These are phyloP conservation scores for Dicentrarchus labrax DNA, from an alignment of 2,113 vertebrate species.

Conservation along the genomic window DNA sequence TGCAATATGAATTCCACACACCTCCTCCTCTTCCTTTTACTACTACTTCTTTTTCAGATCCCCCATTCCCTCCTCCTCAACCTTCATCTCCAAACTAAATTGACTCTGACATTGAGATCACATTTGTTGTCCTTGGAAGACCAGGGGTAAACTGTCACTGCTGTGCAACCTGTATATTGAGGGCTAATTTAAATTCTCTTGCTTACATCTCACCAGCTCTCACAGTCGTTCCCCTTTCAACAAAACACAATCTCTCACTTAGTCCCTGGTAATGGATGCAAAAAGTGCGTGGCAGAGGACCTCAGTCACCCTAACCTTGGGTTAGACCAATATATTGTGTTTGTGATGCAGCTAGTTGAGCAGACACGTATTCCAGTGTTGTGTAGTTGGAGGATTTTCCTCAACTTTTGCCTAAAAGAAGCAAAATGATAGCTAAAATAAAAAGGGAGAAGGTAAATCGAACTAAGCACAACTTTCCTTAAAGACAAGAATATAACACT, in stretches of 20 bases:
- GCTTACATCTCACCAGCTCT: conserved; percentile 37
- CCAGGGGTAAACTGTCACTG: conserved; percentile 41
- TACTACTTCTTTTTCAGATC: conserved; percentile 16
- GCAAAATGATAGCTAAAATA: too few species aligned
- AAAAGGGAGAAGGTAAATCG: too few species aligned
- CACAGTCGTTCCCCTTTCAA: conserved; percentile 56
- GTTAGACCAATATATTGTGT: conserved; percentile 12
- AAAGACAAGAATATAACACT: background rate
- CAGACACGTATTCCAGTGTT: background rate
- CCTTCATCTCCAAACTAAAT: conserved; percentile 44
- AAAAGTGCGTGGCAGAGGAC: background rate
- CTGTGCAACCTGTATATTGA: conserved; percentile 23
- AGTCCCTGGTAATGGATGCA: conserved; percentile 52
- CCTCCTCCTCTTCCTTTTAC: conserved; percentile 25
- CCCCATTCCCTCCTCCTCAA: background rate
- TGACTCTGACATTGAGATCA: conserved; percentile 67
- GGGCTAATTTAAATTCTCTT: conserved; percentile 72
- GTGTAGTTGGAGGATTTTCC: background rate
- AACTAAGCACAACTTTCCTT: background rate
- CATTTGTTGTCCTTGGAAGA: conserved; percentile 64
- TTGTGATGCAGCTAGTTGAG: background rate
- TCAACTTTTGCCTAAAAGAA: too few species aligned
- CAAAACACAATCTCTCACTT: conserved; percentile 56
- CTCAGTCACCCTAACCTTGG: conserved; percentile 3
- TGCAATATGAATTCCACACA: conserved; percentile 41